Base-by-base conservation (phyloP, 2,888 invertebrate species). In the Belgica antarctica region DNA sequence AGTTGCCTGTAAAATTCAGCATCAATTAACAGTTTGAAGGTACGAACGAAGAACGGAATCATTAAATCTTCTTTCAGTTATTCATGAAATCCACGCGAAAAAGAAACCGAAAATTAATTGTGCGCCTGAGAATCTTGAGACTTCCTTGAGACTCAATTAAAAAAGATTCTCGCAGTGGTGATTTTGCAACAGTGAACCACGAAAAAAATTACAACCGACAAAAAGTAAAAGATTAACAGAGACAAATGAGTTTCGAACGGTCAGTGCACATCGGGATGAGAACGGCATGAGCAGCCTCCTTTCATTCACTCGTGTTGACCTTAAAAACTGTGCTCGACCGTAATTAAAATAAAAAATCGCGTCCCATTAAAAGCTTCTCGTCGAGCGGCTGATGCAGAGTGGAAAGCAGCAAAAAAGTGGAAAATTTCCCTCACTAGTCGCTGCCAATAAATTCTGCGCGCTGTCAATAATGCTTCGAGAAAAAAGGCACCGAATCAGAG, bases 321-420 rank as follows among this genome's bases (percentile, higher is more conserved):
- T 47, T 66, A 46, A 66, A 66, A 24, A 63, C 8, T 12, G 15
- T 41, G n/a, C n/a, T 15, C 2, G 63, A 63, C 47, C 65, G 46
- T 66, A 66, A 66, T 66, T 66, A 66, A 47, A 46, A 66, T 66
- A 66, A 66, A 47, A 66, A 27, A 66, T 66, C 46, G 63, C 17
- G 22, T 63, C 36, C 36, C 63, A 63, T 63, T 47, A 47, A 63
- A 47, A 66, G 25, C 27, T 66, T 47, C 46, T 47, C 22, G 34
- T 31, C 7, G 12, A 31, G n/a, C n/a, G n/a, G n/a, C n/a, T n/a
- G 41, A 41, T 41, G 41, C 41, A 41, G 15, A n/a, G n/a, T 52
- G 52, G 52, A 52, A 41, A 12, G 52, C n/a, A n/a, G n/a, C n/a
- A n/a, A n/a, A 52, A 52, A 46, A 52, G 22, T 52, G 52, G 52